Evolutionary conservation across 2,888 invertebrate species (phyloP).

Genomic region (Phyllotreta cruciferae): DNA sequence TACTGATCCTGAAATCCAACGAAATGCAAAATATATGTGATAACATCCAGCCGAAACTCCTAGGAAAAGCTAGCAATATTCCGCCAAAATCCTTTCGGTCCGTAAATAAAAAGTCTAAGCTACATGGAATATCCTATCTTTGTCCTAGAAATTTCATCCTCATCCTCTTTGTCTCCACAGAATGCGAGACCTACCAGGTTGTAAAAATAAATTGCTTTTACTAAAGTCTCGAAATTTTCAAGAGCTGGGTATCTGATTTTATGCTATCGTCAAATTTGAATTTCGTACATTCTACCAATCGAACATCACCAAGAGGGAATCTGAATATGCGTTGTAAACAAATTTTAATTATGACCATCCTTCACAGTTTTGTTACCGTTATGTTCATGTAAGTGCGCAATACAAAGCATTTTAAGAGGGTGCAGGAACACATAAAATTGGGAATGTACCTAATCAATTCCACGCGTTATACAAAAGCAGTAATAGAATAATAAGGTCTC

Average conservation of each 20-base stretch:
- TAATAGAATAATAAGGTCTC: too few species aligned
- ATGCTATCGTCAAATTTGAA: neutral
- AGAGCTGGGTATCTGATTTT: conserved; percentile 20
- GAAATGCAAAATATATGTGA: conserved; percentile 22
- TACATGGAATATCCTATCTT: conserved; percentile 37
- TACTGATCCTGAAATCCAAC: conserved; percentile 30
- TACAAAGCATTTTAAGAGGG: too few species aligned
- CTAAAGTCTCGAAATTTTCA: neutral
- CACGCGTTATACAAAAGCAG: too few species aligned
- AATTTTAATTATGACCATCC: too few species aligned
- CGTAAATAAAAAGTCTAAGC: conserved; percentile 28
- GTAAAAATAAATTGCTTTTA: conserved; percentile 39
- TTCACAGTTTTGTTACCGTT: too few species aligned
- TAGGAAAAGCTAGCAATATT: conserved; percentile 41
- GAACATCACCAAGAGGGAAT: too few species aligned
- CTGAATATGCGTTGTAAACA: too few species aligned
- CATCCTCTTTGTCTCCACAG: conserved; percentile 36
- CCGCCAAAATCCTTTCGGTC: conserved; percentile 32
- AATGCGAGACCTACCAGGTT: conserved; percentile 45
- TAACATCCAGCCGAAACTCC: conserved; percentile 38
- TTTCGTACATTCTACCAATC: too few species aligned
- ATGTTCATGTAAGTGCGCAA: too few species aligned
- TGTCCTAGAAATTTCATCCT: conserved; percentile 42
- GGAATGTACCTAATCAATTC: too few species aligned
- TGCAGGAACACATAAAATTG: too few species aligned